phyloP scores from a whole-genome alignment of 2,797 vertebrate genomes.

The Cryptoblepharus egeriae region DNA sequence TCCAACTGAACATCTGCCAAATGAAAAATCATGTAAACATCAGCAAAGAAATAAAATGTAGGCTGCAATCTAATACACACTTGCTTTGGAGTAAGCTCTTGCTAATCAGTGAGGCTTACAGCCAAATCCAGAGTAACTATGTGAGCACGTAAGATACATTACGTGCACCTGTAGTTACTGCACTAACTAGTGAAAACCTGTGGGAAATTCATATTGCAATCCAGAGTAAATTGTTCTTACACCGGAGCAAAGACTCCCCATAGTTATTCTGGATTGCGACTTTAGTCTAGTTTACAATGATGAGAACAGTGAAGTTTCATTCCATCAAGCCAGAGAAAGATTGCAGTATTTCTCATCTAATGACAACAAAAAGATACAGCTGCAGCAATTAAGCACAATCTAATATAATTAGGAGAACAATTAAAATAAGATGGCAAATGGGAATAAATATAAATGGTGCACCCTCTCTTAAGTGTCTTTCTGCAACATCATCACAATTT shows the following conservation, averaged over 20 bases:
- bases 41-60: slow-evolving; percentile 15
- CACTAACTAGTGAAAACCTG: no score
- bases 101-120: neutral
- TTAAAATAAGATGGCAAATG: neutral
- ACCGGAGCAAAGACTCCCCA: no score
- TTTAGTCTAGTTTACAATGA: neutral
- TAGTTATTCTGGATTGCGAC: no score
- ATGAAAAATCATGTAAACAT: neutral
- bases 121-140: no score
- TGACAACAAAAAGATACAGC: slow-evolving; percentile 7
- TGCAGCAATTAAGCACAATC: slow-evolving; percentile 18
- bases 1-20: neutral
- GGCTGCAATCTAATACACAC: neutral
- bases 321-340: neutral
- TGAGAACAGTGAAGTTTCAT: neutral
- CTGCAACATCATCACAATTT: neutral
- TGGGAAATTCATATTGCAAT: no score
- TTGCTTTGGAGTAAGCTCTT: neutral
- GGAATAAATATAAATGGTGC: neutral
- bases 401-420: neutral
- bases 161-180: no score
- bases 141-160: no score
- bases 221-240: no score
- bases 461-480: slow-evolving; percentile 12
- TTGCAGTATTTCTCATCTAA: neutral